Base-by-base conservation (phyloP, 2,113 vertebrate species). In the Callorhinus ursinus region DNA sequence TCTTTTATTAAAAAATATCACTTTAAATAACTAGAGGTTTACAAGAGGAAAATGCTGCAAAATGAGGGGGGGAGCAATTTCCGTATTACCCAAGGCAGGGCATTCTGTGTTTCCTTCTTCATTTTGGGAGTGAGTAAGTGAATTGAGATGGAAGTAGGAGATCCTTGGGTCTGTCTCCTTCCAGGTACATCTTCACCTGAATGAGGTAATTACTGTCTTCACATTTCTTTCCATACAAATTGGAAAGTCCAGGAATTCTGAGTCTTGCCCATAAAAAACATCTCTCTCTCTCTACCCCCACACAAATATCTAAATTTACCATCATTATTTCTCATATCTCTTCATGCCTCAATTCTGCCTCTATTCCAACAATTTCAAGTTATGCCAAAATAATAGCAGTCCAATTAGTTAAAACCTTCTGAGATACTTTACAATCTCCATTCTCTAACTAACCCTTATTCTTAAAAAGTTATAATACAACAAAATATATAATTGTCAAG, bases 11-110 rank as follows among this genome's bases (percentile, higher is more conserved):
- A 96, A 90, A 53, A 39, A 1, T 63, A 5, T 51, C 5, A 69
- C 12, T 90, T 90, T 39, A 65, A 87, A 86, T 83, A 72, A 88
- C 8, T 79, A 90, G n/a, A 49, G n/a, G 21, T 89, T 94, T 94
- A 88, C n/a, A 84, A 24, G 16, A 36, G 74, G 61, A 79, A 97
- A 93, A 46, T 21, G 71, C 6, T 74, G 1, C 21, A 53, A 53
- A 88, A 83, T 71, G 55, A 91, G 39, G 26, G 61, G 63, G 88
- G 19, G 19, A 39, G 22, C 28, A 19, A 28, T n/a, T 88, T n/a
- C 39, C 19, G 59, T 6, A 31, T 53, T 28, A 11, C 18, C 4
- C 28, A 49, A 14, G 19, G 31, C 10, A 59, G 5, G 51, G 0
- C 8, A 42, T 4, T 57, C n/a, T 22, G 15, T 53, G 84, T 71